Percentiles rank a stretch among this genome's conserved stretches.
phyloP scores from a whole-genome alignment of 1,140 invertebrate genomes.

The Zaprionus camerounensis region DNA sequence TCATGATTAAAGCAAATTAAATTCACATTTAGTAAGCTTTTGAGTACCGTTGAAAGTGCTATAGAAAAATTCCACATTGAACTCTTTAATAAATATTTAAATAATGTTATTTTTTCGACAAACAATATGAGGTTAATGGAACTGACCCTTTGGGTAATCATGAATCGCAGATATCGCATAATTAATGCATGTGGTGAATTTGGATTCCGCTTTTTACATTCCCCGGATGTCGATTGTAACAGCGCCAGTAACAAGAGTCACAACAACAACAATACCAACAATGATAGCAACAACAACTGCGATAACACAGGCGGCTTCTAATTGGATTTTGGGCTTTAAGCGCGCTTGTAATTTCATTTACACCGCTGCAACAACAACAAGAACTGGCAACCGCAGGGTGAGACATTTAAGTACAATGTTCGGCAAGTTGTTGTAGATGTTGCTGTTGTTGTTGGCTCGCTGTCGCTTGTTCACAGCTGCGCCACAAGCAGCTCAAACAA shows the following conservation, averaged over 20 bases:
- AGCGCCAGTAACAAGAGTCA: constrained; percentile 9
- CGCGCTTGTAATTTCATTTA: constrained; percentile 81
- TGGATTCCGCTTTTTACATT: constrained; percentile 1
- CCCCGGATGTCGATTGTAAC: constrained; percentile 32
- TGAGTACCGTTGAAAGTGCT: no score
- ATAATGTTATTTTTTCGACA: no score
- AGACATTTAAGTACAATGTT: constrained; percentile 79
- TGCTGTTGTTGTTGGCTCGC: not conserved
- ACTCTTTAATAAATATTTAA: no score
- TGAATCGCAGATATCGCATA: not conserved
- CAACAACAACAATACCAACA: constrained; percentile 29
- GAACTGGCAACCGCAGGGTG: constrained; percentile 31
- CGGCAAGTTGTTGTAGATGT: constrained; percentile 40
- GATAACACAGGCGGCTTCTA: constrained; percentile 69
- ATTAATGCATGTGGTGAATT: not conserved
- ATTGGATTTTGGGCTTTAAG: constrained; percentile 82
- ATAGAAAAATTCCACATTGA: not conserved
- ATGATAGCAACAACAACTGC: constrained; percentile 46
- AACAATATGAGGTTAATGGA: not conserved
- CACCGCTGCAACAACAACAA: constrained; percentile 50
- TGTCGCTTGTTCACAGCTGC: constrained; percentile 41
- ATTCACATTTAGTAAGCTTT: no score
- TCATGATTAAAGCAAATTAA: no score
- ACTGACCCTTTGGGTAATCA: not conserved
- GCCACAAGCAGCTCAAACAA: constrained; percentile 50